Evolutionary conservation across 2,888 invertebrate genomes (phyloP).

Genomic region (Altica lythri): DNA sequence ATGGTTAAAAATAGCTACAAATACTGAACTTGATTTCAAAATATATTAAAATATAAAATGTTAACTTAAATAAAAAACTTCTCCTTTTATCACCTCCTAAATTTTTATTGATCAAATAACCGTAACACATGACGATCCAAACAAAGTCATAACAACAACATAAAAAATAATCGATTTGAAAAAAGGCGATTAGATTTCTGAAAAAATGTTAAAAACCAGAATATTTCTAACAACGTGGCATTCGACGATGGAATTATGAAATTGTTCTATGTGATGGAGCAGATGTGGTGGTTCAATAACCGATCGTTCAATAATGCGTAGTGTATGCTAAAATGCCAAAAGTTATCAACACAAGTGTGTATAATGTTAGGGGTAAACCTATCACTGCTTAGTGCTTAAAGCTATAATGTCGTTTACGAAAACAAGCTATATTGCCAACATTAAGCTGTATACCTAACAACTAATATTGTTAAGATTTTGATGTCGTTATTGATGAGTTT

Average conservation of each 20-base stretch:
- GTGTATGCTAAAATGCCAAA: constrained; percentile 23
- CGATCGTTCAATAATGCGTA: constrained; percentile 33
- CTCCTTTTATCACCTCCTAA: background rate
- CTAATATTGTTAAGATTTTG: no score
- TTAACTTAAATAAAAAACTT: background rate
- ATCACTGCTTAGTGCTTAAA: constrained; percentile 14
- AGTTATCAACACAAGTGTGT: constrained; percentile 28
- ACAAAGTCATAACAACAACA: constrained; percentile 6
- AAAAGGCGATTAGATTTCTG: background rate
- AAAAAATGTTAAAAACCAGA: background rate
- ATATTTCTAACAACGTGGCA: background rate
- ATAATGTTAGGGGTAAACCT: constrained; percentile 28
- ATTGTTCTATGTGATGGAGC: constrained; percentile 20
- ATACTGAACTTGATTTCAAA: no score
- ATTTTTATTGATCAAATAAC: constrained; percentile 10
- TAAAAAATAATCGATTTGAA: constrained; percentile 1
- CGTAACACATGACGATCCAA: background rate
- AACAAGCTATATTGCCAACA: background rate
- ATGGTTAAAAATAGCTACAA: no score
- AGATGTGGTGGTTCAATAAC: constrained; percentile 27
- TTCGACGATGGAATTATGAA: background rate
- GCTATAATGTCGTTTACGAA: constrained; percentile 13
- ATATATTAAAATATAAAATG: no score
- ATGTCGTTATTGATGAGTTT: no score
- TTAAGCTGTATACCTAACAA: background rate